Conservation (phyloP, 2,888 invertebrate species). For the Vanessa cardui region DNA sequence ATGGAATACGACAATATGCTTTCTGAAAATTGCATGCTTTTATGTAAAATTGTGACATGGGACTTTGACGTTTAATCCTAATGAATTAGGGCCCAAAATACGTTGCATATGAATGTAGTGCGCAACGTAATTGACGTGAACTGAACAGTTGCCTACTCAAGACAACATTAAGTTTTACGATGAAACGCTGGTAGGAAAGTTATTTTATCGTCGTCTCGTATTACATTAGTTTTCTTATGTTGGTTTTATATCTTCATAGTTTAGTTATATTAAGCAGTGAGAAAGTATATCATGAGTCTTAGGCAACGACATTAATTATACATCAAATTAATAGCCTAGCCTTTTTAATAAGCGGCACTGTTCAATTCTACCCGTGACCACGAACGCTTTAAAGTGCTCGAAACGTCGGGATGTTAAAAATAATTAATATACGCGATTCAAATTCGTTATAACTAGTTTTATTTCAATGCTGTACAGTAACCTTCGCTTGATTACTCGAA, state of each 20-base stretch:
- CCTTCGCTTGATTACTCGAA: no score
- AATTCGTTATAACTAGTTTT: no score
- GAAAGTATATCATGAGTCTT: no score
- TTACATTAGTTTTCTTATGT: background rate
- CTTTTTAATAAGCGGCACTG: no score
- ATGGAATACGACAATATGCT: slow-evolving; percentile 2
- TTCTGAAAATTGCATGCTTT: slow-evolving; percentile 8
- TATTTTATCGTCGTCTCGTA: slow-evolving; percentile 7
- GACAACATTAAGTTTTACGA: slow-evolving; percentile 27
- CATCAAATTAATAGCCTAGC: no score
- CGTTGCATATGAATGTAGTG: background rate
- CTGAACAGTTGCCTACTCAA: slow-evolving; percentile 23
- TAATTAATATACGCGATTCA: no score
- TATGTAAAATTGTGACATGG: background rate
- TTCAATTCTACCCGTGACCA: no score
- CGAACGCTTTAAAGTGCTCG: no score
- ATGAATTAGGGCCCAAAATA: background rate
- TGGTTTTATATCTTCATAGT: background rate
- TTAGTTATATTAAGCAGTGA: background rate
- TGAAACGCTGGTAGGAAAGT: slow-evolving; percentile 12
- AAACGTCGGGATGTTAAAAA: no score
- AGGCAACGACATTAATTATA: no score
- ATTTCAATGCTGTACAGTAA: no score
- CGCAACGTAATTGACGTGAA: slow-evolving; percentile 10
- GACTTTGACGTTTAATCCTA: background rate